Conservation (phyloP, 2,888 invertebrate genomes). For the Griposia aprilina region DNA sequence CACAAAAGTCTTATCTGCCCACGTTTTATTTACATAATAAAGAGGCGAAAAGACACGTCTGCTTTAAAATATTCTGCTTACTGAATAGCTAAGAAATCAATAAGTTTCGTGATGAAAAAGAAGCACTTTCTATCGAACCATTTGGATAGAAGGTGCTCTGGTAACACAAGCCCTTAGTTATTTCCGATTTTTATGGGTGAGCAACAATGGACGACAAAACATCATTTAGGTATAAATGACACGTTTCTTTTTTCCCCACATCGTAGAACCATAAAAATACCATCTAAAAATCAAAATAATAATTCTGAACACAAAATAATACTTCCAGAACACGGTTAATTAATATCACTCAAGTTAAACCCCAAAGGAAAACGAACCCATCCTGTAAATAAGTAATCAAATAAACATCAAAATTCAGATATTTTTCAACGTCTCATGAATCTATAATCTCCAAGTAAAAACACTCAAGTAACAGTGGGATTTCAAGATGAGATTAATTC, state of each 20-base stretch:
- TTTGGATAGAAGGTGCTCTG: neutral
- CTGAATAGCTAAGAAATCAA: slow-evolving; percentile 13
- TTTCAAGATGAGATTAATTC: slow-evolving; percentile 72
- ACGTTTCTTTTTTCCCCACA: neutral
- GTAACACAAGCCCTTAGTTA: neutral
- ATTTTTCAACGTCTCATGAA: slow-evolving; percentile 27
- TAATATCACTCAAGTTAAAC: slow-evolving; percentile 11
- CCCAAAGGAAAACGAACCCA: slow-evolving; percentile 32
- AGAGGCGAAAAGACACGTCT: slow-evolving; percentile 16
- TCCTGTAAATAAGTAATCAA: slow-evolving; percentile 54
- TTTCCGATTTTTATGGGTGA: neutral
- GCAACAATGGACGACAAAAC: neutral
- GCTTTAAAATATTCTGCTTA: neutral
- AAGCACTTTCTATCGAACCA: neutral
- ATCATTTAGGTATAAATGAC: neutral
- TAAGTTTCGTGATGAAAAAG: neutral
- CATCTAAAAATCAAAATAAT: neutral
- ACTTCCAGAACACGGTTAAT: neutral
- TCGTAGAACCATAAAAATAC: neutral
- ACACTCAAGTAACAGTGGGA: slow-evolving; percentile 60
- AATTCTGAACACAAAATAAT: neutral
- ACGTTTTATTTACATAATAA: slow-evolving; percentile 47
- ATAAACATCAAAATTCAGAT: slow-evolving; percentile 38
- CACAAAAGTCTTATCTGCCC: slow-evolving; percentile 10
- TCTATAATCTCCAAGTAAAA: slow-evolving; percentile 41